Evolutionary conservation across 2,113 vertebrate genomes (phyloP), one percentile per base, ranked within the genome.

Genomic region (Desmodus rotundus): DNA sequence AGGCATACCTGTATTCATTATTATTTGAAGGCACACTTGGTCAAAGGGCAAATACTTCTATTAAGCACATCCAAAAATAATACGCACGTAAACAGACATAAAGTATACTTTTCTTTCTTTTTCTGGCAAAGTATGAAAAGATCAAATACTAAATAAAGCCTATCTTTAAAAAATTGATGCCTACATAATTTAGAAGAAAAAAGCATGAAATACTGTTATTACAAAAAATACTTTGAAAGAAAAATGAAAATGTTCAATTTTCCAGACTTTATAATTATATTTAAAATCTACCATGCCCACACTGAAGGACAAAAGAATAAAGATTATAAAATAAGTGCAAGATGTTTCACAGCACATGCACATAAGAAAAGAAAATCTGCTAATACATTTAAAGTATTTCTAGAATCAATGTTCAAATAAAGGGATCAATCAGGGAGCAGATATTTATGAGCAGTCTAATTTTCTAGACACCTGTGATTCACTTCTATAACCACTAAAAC

Each of bases 1-100:
- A 89, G 31, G 15, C 0, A 0, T 41, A 38, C 36, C 5, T 89
- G 73, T 43, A 93, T 81, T 80, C 89, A 95, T 89, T 73, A 93
- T 74, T 89, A 91, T 67, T 83, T 91, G 78, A 85, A 80, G 67
- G n/a, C 31, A 68, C 19, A 81, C 14, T 80, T 92, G 50, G 31
- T 33, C 45, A 95, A 95, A 89, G 67, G 92, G 10, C 77, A 97
- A 97, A 93, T 80, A 31, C 12, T 93, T 91, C 74, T 74, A 87
- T 76, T 84, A 93, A 93, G 63, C 7, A 61, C 28, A 95, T 80
- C n/a, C 33, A 86, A 83, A 97, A 95, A 74, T 93, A 96, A 92
- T 70, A 91, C 19, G 8, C 6, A 93, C 14, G 68, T 78, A 83
- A 94, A 90, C 26, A 95, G 22, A 68, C 16, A 87, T 16, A 93